A percentile compares a stretch with the other conserved stretches of the same genome.
These are phyloP conservation scores for Drosophila neonasuta DNA, from an alignment of 2,888 invertebrate genomes.

Conservation along the genomic window DNA sequence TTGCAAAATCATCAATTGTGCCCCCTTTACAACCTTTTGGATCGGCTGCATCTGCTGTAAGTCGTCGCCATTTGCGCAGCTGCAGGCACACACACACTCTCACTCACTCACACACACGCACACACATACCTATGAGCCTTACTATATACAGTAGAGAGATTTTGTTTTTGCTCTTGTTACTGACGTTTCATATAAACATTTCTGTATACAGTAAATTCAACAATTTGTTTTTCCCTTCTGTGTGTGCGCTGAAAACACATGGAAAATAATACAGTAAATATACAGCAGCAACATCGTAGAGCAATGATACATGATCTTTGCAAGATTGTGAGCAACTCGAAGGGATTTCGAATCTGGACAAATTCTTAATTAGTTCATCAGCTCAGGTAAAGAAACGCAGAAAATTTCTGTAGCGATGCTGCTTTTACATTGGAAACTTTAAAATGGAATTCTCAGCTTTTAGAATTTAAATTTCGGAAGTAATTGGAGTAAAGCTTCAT, in stretches of 20 bases:
- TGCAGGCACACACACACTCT: conserved; percentile 41
- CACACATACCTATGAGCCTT: not conserved
- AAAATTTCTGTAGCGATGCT: too few relatives aligned
- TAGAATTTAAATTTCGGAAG: too few relatives aligned
- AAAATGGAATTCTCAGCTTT: too few relatives aligned
- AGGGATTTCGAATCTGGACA: not conserved
- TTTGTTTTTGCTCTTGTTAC: conserved; percentile 60
- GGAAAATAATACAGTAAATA: conserved; percentile 35
- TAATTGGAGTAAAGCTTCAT: too few relatives aligned
- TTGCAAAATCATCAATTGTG: conserved; percentile 56
- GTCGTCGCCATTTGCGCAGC: conserved; percentile 75
- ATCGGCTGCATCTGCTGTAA: conserved; percentile 65
- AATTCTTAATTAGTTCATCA: not conserved
- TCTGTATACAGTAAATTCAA: conserved; percentile 52
- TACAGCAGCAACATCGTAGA: conserved; percentile 15
- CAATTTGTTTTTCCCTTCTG: conserved; percentile 35
- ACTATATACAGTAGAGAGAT: conserved; percentile 10
- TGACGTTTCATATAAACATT: conserved; percentile 68
- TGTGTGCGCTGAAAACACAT: conserved; percentile 32
- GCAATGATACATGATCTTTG: conserved; percentile 39
- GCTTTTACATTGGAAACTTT: too few relatives aligned
- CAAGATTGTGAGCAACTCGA: not conserved
- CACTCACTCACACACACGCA: conserved; percentile 11
- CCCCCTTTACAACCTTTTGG: conserved; percentile 12
- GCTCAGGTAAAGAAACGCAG: too few relatives aligned